A percentile compares a stretch with the other conserved stretches of the same genome.
Evolutionary conservation across 2,797 vertebrate species (phyloP).

Genomic region (Silurus lanzhouensis): DNA sequence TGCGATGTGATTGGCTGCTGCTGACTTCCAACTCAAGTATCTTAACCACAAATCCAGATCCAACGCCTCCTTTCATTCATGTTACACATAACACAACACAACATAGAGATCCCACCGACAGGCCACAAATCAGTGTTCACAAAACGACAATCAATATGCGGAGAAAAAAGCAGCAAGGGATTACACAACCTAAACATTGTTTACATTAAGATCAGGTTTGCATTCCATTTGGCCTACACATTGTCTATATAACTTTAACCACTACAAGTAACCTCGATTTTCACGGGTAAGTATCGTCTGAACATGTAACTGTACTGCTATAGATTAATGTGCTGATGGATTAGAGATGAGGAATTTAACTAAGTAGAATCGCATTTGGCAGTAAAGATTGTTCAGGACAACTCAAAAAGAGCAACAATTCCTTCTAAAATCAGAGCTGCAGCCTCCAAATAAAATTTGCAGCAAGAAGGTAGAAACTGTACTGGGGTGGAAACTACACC

Average conservation of each 20-base stretch:
- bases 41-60: not conserved
- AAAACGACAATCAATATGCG: not conserved
- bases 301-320: not conserved
- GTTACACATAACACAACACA: not conserved
- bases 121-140: not conserved
- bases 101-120: not conserved
- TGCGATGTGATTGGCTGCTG: constrained; percentile 35
- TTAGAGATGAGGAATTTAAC: not conserved
- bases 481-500: too few species aligned
- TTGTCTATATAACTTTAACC: too few species aligned
- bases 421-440: not conserved
- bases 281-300: not conserved
- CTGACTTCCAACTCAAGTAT: constrained; percentile 33
- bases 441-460: not conserved
- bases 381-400: not conserved
- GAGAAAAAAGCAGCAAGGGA: not conserved
- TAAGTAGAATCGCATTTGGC: not conserved
- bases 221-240: not conserved
- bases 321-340: not conserved
- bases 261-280: not conserved
- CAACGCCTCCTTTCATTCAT: not conserved
- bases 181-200: not conserved
- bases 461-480: not conserved
- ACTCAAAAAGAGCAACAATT: not conserved
- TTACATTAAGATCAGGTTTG: not conserved